Percentiles rank a stretch among this genome's conserved stretches.
Conservation (phyloP, 2,888 invertebrate species). For the Nipponacmea schrenckii region DNA sequence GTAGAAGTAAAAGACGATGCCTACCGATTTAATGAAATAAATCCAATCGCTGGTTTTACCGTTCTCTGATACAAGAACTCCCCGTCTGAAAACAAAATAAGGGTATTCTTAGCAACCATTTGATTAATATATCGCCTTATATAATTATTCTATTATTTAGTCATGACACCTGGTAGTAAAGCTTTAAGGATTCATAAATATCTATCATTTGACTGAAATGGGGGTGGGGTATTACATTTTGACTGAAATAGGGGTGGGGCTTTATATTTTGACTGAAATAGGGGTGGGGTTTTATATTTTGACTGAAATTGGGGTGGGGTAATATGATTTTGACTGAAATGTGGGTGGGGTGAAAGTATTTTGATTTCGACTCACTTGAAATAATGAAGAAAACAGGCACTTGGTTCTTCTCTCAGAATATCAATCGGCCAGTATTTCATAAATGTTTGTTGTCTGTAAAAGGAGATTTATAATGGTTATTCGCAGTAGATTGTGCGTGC, state of each 20-base stretch:
- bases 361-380: slow-evolving; percentile 32
- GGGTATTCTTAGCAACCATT: no score
- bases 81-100: slow-evolving; percentile 38
- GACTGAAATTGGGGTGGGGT: no score
- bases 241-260: no score
- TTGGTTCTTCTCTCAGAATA: slow-evolving; percentile 25
- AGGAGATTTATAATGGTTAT: not conserved
- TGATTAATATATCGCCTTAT: slow-evolving; percentile 10
- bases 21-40: slow-evolving; percentile 52
- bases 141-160: not conserved
- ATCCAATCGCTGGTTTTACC: slow-evolving; percentile 56
- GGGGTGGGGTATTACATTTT: no score
- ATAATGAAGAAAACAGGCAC: slow-evolving; percentile 35
- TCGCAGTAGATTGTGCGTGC: no score
- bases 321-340: no score
- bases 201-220: not conserved
- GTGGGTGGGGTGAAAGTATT: not conserved
- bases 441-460: slow-evolving; percentile 45
- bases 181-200: not conserved
- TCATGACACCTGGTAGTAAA: no score
- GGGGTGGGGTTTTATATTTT: no score
- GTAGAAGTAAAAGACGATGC: slow-evolving; percentile 8
- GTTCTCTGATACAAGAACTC: slow-evolving; percentile 51
- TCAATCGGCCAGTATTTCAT: slow-evolving; percentile 48
- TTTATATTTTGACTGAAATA: no score